Evolutionary conservation across 2,888 invertebrate species (phyloP).

Genomic region (Orchesella flavescens): DNA sequence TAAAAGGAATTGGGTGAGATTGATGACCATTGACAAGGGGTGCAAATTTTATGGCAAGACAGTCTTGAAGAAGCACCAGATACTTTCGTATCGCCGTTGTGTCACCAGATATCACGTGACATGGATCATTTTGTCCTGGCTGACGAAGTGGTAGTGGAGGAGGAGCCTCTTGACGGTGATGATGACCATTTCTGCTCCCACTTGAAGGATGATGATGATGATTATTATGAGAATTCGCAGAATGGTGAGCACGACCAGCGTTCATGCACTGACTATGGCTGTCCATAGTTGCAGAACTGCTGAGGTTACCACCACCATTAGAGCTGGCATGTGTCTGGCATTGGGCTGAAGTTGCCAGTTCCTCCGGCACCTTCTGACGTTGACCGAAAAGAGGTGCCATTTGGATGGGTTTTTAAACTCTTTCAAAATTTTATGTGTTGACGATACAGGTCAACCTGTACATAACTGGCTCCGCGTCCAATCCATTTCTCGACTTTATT

Average conservation of each 20-base stretch:
- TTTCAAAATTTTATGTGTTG: slow-evolving; percentile 7
- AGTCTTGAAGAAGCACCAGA: slow-evolving; percentile 69
- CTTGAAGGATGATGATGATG: background rate
- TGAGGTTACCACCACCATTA: background rate
- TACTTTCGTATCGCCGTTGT: slow-evolving; percentile 57
- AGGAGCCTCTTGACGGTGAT: slow-evolving; percentile 20
- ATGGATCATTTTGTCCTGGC: background rate
- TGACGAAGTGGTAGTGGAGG: slow-evolving; percentile 46
- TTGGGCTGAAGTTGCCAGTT: slow-evolving; percentile 6
- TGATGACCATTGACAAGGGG: slow-evolving; percentile 61
- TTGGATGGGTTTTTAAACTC: background rate
- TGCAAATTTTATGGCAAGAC: slow-evolving; percentile 68
- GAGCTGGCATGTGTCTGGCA: background rate
- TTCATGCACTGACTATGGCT: background rate
- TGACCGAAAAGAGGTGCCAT: slow-evolving; percentile 54
- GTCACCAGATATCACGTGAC: slow-evolving; percentile 7
- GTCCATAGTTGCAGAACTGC: background rate
- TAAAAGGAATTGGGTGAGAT: slow-evolving; percentile 51
- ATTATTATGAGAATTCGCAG: slow-evolving; percentile 3
- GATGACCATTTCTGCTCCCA: background rate
- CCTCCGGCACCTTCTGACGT: slow-evolving; percentile 33
- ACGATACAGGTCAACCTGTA: background rate
- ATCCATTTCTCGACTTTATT: slow-evolving; percentile 16
- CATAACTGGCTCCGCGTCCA: slow-evolving; percentile 3
- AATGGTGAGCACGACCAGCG: slow-evolving; percentile 16